Evolutionary conservation across 2,113 vertebrate genomes (phyloP).

Genomic region (Nibea coibor): DNA sequence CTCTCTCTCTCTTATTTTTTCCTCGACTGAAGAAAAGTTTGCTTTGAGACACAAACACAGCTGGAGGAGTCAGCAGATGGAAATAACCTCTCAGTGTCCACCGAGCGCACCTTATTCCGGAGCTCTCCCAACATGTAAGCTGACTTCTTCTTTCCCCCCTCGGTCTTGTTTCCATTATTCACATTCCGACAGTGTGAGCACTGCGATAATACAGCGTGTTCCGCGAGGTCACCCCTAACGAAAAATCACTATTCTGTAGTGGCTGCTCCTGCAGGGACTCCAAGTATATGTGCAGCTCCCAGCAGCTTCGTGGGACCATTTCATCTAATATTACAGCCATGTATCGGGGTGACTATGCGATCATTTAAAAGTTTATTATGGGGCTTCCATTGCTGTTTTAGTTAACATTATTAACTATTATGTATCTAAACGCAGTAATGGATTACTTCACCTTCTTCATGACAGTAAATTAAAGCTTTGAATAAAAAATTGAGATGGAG

Average conservation of each 20-base stretch:
- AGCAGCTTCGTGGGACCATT: neutral
- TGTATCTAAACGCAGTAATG: too few species aligned
- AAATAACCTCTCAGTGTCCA: slow-evolving; percentile 31
- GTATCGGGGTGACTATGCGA: neutral
- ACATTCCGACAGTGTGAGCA: slow-evolving; percentile 60
- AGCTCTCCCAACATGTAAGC: slow-evolving; percentile 73
- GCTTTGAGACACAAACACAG: slow-evolving; percentile 40
- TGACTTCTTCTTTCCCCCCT: neutral
- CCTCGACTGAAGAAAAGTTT: slow-evolving; percentile 74
- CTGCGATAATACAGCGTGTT: slow-evolving; percentile 35
- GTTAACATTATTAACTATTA: neutral
- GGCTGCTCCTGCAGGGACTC: slow-evolving; percentile 29
- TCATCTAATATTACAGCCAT: too few species aligned
- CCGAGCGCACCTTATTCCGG: slow-evolving; percentile 56
- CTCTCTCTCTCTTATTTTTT: neutral
- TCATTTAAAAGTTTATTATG: slow-evolving; percentile 11
- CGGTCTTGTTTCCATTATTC: slow-evolving; percentile 23
- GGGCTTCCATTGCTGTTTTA: neutral
- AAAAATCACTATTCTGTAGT: slow-evolving; percentile 34
- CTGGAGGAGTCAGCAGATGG: slow-evolving; percentile 75
- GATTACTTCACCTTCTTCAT: neutral
- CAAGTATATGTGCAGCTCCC: neutral
- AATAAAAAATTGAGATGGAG: neutral
- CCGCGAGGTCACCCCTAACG: slow-evolving; percentile 57
- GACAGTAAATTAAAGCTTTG: neutral